Conservation (phyloP, 2,113 vertebrate species). For the Trichomycterus rosablanca region DNA sequence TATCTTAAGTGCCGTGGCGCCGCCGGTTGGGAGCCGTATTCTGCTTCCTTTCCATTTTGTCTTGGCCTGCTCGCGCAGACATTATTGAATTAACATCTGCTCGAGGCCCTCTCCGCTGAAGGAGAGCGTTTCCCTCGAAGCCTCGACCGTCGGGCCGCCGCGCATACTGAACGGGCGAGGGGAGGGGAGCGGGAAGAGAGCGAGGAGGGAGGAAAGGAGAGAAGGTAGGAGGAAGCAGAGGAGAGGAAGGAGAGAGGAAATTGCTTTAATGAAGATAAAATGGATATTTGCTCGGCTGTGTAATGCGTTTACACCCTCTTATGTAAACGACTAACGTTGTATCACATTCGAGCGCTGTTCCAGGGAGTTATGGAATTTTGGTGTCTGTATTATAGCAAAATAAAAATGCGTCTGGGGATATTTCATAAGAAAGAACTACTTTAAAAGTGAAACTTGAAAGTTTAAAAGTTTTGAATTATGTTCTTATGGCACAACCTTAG, state of each 20-base stretch:
- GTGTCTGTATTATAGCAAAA: too few species aligned
- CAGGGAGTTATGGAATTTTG: not conserved
- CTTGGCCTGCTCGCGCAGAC: slow-evolving; percentile 58
- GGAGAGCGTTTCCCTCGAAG: slow-evolving; percentile 52
- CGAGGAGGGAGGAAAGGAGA: slow-evolving; percentile 32
- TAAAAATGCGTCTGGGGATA: too few species aligned
- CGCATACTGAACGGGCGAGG: slow-evolving; percentile 36
- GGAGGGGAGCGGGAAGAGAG: slow-evolving; percentile 1
- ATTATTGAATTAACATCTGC: slow-evolving; percentile 68
- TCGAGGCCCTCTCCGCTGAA: slow-evolving; percentile 54
- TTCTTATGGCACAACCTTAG: too few species aligned
- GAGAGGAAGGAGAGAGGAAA: slow-evolving; percentile 8
- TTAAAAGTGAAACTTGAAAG: too few species aligned
- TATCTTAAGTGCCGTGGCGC: slow-evolving; percentile 60
- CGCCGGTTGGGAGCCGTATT: slow-evolving; percentile 57
- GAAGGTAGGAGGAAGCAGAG: slow-evolving; percentile 9
- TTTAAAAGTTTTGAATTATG: too few species aligned
- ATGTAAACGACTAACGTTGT: not conserved
- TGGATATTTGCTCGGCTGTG: not conserved
- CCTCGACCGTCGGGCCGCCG: slow-evolving; percentile 32
- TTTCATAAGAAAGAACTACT: too few species aligned
- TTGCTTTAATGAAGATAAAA: not conserved
- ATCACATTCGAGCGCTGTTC: too few species aligned
- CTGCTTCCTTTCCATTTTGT: slow-evolving; percentile 56
- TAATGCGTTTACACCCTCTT: not conserved